Evolutionary conservation across 1,140 invertebrate species (phyloP).

Genomic region (Luehdorfia chinensis): DNA sequence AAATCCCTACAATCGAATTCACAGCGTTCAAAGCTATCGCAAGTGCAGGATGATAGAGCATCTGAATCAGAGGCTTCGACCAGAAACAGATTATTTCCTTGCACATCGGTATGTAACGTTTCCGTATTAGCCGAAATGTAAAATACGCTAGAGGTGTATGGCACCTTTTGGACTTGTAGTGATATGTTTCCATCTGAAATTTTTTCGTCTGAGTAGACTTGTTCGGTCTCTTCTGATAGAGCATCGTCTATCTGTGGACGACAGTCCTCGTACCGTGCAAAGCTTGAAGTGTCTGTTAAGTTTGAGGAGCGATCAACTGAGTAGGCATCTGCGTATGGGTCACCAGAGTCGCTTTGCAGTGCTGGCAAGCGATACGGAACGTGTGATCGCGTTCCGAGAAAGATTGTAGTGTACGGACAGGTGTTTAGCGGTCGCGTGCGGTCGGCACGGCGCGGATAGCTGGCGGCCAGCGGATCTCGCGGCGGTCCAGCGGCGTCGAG

Average conservation of each 20-base stretch:
- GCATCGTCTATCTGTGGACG: constrained; percentile 50
- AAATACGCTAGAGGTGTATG: constrained; percentile 67
- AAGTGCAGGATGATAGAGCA: constrained; percentile 69
- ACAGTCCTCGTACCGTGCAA: constrained; percentile 72
- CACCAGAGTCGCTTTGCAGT: constrained; percentile 49
- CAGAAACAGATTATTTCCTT: constrained; percentile 54
- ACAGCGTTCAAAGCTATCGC: constrained; percentile 74
- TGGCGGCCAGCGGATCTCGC: constrained; percentile 57
- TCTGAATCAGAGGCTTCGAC: constrained; percentile 68
- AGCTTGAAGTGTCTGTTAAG: constrained; percentile 73
- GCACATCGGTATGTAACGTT: constrained; percentile 40
- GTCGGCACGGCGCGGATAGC: constrained; percentile 63
- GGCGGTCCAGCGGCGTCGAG: constrained; percentile 48
- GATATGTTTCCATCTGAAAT: constrained; percentile 35
- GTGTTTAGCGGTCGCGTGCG: constrained; percentile 57
- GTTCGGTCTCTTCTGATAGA: constrained; percentile 40
- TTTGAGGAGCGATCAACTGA: constrained; percentile 75
- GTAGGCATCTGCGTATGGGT: constrained; percentile 61
- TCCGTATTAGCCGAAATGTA: constrained; percentile 63
- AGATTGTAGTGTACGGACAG: constrained; percentile 69
- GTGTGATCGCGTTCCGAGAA: constrained; percentile 53
- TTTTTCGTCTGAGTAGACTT: constrained; percentile 29
- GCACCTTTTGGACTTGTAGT: constrained; percentile 68
- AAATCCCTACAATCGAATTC: constrained; percentile 76
- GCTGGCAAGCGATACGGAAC: constrained; percentile 47